Evolutionary conservation across 2,113 vertebrate species (phyloP).

Genomic region (Rhagologus leucostigma): DNA sequence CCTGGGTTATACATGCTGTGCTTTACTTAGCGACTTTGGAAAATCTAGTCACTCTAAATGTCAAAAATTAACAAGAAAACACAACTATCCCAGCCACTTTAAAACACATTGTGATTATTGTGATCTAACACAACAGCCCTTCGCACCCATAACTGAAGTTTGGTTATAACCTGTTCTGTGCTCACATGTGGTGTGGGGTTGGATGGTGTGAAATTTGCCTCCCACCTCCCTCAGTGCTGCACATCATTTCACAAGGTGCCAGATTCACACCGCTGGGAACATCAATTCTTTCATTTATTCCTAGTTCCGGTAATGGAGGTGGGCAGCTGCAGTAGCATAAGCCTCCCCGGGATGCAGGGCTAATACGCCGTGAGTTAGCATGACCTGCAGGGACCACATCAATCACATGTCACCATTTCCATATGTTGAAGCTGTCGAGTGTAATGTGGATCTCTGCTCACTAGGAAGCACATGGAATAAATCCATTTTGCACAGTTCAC

Average conservation of each 20-base stretch:
- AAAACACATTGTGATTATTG: background rate
- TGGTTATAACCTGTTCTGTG: background rate
- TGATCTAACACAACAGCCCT: background rate
- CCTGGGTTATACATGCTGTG: background rate
- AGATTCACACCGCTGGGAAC: background rate
- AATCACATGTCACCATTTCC: conserved; percentile 20
- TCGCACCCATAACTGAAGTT: rapidly evolving
- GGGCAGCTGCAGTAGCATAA: conserved; percentile 25
- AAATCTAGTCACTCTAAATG: background rate
- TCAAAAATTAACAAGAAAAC: background rate
- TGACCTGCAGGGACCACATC: conserved; percentile 24
- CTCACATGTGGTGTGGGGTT: background rate
- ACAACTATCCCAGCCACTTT: background rate
- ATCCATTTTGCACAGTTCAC: background rate
- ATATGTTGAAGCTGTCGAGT: background rate
- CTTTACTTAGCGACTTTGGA: background rate
- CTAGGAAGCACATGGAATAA: background rate
- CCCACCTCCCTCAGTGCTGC: background rate
- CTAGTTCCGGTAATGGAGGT: background rate
- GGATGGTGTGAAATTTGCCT: background rate
- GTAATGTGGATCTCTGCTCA: background rate
- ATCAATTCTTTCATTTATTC: background rate
- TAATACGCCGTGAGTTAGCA: background rate
- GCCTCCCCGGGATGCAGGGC: background rate
- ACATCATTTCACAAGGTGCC: background rate